Evolutionary conservation across 2,888 invertebrate genomes (phyloP).

Genomic region (Megalurothrips usitatus): DNA sequence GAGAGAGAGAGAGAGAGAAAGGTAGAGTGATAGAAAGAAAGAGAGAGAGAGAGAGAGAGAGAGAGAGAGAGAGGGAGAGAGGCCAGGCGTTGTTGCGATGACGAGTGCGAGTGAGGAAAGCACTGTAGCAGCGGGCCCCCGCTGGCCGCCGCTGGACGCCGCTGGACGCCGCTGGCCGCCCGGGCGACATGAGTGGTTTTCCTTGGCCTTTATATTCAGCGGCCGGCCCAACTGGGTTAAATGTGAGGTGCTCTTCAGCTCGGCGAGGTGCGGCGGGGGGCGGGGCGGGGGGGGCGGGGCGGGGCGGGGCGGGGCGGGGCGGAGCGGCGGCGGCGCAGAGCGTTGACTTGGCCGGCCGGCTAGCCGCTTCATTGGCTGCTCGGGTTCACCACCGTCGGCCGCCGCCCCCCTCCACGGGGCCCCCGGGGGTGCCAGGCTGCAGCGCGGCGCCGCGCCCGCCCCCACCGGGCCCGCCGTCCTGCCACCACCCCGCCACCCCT

Average conservation of each 20-base stretch:
- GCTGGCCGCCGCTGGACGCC: neutral
- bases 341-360: too few relatives aligned
- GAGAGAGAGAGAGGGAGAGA: neutral
- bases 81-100: neutral
- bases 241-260: conserved; percentile 20
- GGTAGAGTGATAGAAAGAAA: too few relatives aligned
- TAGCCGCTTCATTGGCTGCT: too few relatives aligned
- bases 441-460: neutral
- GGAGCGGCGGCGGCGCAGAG: too few relatives aligned
- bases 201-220: conserved; percentile 22
- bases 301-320: neutral
- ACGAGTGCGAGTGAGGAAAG: conserved; percentile 1
- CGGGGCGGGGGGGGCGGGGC: neutral
- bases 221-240: conserved; percentile 17
- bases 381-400: too few relatives aligned
- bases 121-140: neutral
- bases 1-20: too few relatives aligned
- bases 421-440: too few relatives aligned
- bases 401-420: too few relatives aligned
- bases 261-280: neutral
- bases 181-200: conserved; percentile 13
- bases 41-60: too few relatives aligned
- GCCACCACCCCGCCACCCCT: neutral
- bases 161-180: too few relatives aligned
- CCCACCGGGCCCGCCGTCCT: neutral